Evolutionary conservation across 2,888 invertebrate species (phyloP).

Genomic region (Nephrotoma flavescens): DNA sequence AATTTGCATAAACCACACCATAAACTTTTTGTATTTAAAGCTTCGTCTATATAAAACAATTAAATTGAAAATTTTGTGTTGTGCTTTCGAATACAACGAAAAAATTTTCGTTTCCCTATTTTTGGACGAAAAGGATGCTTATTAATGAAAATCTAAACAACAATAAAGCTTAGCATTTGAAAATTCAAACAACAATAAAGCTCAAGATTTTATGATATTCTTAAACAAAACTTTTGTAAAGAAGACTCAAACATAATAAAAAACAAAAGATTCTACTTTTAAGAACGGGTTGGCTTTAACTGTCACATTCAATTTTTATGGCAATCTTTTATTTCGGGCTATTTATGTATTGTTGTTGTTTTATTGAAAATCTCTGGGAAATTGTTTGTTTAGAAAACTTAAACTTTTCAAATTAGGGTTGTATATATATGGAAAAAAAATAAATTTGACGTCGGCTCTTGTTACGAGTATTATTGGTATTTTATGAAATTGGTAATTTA

Average conservation of each 20-base stretch:
- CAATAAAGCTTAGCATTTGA: no score
- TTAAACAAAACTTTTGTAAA: no score
- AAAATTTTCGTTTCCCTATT: neutral
- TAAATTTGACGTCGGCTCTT: neutral
- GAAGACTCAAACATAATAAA: no score
- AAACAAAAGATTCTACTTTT: no score
- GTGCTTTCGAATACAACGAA: no score
- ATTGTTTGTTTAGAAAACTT: neutral
- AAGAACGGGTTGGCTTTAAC: neutral
- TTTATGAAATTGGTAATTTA: neutral
- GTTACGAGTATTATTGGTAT: neutral
- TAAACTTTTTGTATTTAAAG: no score
- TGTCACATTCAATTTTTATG: neutral
- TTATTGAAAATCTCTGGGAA: neutral
- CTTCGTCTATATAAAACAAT: no score
- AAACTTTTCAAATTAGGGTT: neutral
- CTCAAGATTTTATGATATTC: no score
- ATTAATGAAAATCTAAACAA: neutral
- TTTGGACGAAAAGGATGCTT: neutral
- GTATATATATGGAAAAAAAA: neutral
- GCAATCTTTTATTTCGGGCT: neutral
- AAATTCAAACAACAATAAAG: no score
- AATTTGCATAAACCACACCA: no score
- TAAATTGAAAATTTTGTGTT: no score
- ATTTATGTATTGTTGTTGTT: neutral